Evolutionary conservation across 2,113 vertebrate species (phyloP).

Genomic region (Rhynchomys soricoides): DNA sequence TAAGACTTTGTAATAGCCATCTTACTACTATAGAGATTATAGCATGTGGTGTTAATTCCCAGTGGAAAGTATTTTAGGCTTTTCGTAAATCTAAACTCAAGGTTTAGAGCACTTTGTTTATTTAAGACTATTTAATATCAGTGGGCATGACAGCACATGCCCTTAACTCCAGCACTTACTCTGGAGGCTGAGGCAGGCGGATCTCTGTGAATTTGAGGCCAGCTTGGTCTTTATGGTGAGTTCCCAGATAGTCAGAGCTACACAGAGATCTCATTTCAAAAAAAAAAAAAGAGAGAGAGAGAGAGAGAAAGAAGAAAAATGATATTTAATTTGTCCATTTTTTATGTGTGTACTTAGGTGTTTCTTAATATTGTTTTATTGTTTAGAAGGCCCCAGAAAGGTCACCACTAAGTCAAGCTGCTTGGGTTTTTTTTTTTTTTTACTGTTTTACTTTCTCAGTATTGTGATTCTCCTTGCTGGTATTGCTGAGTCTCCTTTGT

Average conservation of each 20-base stretch:
- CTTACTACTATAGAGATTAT: conserved; percentile 16
- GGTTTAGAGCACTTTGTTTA: not conserved
- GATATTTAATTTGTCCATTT: not conserved
- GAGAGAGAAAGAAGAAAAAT: not conserved
- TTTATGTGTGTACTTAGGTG: not conserved
- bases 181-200: not conserved
- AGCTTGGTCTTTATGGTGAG: not conserved
- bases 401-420: not conserved
- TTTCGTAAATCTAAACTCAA: not conserved
- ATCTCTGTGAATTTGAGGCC: not conserved
- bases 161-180: not conserved
- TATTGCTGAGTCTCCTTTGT: not conserved
- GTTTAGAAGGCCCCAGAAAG: not conserved
- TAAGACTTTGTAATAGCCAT: not conserved
- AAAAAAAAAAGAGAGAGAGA: not conserved
- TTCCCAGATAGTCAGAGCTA: not conserved
- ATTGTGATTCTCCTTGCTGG: not conserved
- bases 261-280: not conserved
- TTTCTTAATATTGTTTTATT: not conserved
- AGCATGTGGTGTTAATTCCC: not conserved
- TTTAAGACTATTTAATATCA: conserved; percentile 13
- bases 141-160: not conserved
- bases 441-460: not conserved
- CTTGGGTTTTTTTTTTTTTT: not conserved
- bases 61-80: conserved; percentile 7